phyloP scores from a whole-genome alignment of 2,113 vertebrate species.

The Phyllostomus discolor region DNA sequence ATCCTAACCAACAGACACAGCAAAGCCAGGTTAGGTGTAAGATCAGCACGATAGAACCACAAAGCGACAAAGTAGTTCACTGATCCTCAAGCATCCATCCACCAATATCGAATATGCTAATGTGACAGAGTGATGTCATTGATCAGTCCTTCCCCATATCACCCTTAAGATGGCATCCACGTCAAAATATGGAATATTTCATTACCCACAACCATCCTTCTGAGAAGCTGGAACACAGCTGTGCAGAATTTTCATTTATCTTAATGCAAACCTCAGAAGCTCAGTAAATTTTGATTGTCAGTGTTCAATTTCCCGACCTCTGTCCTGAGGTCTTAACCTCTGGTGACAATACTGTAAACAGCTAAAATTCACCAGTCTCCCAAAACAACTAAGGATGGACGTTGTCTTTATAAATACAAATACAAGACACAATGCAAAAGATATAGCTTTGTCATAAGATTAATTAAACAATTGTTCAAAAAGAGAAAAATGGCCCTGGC shows the following conservation, averaged over 20 bases:
- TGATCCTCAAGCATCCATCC: neutral
- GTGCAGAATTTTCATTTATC: neutral
- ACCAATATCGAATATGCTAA: neutral
- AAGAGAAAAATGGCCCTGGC: neutral
- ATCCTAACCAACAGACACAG: slow-evolving; percentile 14
- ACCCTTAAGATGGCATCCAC: neutral
- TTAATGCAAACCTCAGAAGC: neutral
- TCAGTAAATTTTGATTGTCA: neutral
- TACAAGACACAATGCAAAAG: neutral
- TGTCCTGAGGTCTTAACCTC: neutral
- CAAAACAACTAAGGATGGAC: neutral
- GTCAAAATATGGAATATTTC: neutral
- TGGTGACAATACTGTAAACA: neutral
- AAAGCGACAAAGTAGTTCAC: neutral
- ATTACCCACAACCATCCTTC: neutral
- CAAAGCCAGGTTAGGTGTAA: neutral
- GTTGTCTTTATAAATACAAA: neutral
- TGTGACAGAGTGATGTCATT: neutral
- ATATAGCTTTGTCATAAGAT: neutral
- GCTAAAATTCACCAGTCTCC: neutral
- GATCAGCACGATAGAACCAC: neutral
- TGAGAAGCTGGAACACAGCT: neutral
- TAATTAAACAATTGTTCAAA: neutral
- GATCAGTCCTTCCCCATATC: neutral
- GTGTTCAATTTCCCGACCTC: neutral